Evolutionary conservation across 2,797 vertebrate species (phyloP), one percentile per base, ranked within the genome.

Genomic region (Etheostoma nigrum): DNA sequence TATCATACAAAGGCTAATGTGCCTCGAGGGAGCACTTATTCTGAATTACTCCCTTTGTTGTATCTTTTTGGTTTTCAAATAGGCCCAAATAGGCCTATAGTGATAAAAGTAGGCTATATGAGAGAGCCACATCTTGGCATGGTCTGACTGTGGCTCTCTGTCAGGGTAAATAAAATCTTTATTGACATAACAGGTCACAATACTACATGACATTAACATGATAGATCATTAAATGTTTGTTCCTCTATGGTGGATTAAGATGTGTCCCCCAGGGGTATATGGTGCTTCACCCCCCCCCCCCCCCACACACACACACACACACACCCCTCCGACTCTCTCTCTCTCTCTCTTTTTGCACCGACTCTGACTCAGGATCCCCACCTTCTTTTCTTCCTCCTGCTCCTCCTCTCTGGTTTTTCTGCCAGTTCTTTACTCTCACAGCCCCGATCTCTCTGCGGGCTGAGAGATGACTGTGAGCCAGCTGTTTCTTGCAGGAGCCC

Each of bases 401-500:
- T 63, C 68, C 71, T 70, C 78, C 76, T 57, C 61, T 23, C 48
- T 10, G n/a, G 15, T 30, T 19, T 44, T 55, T 49, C 53, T 53
- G 74, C 45, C 55, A 2, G 25, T 36, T n/a, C 52, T 33, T 7
- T 12, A 10, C 23, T n/a, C 60, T 78, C 78, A 82, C 79, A 72
- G 27, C 57, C 47, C 72, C n/a, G 44, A 11, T 64, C 67, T 58
- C 70, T 77, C 74, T 58, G 62, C 55, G 77, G 84, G 57, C 67
- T 71, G 65, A 66, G 80, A 68, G 67, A 75, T 82, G 80, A 85
- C 61, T 86, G 75, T 42, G 79, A 88, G 77, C 84, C 90, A 88
- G 91, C 91, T 92, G 90, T 86, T 84, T 55, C 47, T 62, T 1
- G 0, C 44, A 19, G 72, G 45, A 76, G 67, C 60, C 14, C 64